Conservation (phyloP, 2,797 vertebrate genomes). For the Ctenochaetus hawaiiensis region DNA sequence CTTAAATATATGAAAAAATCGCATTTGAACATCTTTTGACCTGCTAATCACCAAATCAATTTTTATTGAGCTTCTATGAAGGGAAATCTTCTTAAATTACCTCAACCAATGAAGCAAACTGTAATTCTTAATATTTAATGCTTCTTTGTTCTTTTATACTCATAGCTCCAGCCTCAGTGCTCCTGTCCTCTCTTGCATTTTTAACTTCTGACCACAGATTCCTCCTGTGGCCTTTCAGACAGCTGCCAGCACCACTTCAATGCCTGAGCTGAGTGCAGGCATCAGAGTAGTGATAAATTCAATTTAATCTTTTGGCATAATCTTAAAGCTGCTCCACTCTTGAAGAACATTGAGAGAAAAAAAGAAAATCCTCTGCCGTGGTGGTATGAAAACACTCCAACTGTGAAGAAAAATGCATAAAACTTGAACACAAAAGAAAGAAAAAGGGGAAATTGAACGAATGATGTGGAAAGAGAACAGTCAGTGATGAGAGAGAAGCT, state of each 20-base stretch:
- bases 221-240: neutral
- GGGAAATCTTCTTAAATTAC: neutral
- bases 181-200: neutral
- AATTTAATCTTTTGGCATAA: conserved; percentile 31
- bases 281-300: conserved; percentile 36
- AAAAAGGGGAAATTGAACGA: neutral
- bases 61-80: neutral
- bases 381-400: neutral
- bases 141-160: too few relatives aligned
- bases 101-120: neutral
- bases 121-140: too few relatives aligned
- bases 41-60: neutral
- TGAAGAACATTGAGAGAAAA: conserved; percentile 16
- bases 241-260: conserved; percentile 38
- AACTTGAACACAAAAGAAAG: neutral
- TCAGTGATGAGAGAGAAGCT: conserved; percentile 11
- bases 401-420: conserved; percentile 1
- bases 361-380: neutral
- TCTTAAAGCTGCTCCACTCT: conserved; percentile 12
- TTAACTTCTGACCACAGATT: conserved; percentile 2
- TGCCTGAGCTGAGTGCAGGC: conserved; percentile 1
- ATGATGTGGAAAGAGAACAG: conserved; percentile 1
- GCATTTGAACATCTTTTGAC: neutral
- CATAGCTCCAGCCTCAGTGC: neutral
- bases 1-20: neutral